phyloP scores from a whole-genome alignment of 2,113 vertebrate species.

The Rostratula benghalensis region DNA sequence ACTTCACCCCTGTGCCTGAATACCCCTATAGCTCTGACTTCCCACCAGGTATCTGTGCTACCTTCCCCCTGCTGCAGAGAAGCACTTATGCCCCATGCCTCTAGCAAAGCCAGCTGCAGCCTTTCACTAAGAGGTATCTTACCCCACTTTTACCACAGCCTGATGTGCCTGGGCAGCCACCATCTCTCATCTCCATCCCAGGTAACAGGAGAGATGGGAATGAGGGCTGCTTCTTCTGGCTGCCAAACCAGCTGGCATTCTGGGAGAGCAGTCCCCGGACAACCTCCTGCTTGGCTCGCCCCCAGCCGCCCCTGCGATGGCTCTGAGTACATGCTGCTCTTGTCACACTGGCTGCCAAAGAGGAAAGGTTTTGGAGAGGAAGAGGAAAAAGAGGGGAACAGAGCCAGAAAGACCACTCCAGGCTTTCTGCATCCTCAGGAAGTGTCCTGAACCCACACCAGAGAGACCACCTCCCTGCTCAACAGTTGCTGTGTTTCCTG shows the following conservation, averaged over 20 bases:
- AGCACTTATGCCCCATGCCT: neutral
- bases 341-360: neutral
- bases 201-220: neutral
- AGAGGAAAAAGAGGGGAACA: constrained; percentile 51
- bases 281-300: neutral
- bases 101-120: neutral
- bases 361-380: constrained; percentile 26
- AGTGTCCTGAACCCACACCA: constrained; percentile 5
- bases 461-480: neutral
- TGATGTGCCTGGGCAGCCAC: neutral
- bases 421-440: constrained; percentile 50
- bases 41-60: accelerated
- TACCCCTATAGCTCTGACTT: neutral
- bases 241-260: neutral
- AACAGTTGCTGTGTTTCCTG: neutral
- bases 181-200: neutral
- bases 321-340: neutral
- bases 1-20: neutral
- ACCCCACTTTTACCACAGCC: neutral
- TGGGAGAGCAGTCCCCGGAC: neutral
- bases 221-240: neutral
- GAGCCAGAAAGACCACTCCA: constrained; percentile 31
- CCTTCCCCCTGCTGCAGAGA: neutral
- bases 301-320: neutral
- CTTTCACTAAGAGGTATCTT: neutral